phyloP scores from a whole-genome alignment of 2,888 invertebrate genomes.

The Chloroclystis v-ata region DNA sequence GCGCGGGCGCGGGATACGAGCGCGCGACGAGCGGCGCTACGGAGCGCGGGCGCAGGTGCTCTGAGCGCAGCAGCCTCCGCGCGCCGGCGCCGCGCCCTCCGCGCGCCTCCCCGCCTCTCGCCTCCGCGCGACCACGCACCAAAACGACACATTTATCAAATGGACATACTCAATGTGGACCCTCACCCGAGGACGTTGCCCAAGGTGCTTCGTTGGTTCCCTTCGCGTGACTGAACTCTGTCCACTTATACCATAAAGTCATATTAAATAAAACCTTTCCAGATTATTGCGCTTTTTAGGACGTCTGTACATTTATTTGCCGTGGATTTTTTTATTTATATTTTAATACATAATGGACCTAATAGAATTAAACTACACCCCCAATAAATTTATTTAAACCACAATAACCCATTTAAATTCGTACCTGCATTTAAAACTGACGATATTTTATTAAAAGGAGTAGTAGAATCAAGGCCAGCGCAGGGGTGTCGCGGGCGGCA shows the following conservation, averaged over 20 bases:
- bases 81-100: conserved; percentile 79
- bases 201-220: conserved; percentile 40
- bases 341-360: too few species aligned
- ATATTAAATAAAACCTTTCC: neutral
- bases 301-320: too few species aligned
- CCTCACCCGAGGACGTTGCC: conserved; percentile 67
- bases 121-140: conserved; percentile 64
- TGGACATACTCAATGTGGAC: conserved; percentile 64
- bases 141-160: conserved; percentile 77
- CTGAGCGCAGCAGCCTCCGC: conserved; percentile 82
- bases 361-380: too few species aligned
- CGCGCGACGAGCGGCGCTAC: conserved; percentile 77
- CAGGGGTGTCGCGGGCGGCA: conserved; percentile 14
- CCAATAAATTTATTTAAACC: too few species aligned
- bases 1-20: conserved; percentile 66
- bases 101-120: conserved; percentile 68
- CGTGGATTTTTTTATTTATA: too few species aligned
- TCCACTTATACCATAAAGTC: conserved; percentile 1
- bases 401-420: too few species aligned
- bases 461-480: neutral
- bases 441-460: neutral
- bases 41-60: conserved; percentile 83
- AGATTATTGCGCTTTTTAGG: too few species aligned
- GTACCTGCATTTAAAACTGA: too few species aligned
- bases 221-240: conserved; percentile 8